Percentiles rank a stretch among this genome's conserved stretches.
phyloP scores from a whole-genome alignment of 2,797 vertebrate species.

The Lerista edwardsae region DNA sequence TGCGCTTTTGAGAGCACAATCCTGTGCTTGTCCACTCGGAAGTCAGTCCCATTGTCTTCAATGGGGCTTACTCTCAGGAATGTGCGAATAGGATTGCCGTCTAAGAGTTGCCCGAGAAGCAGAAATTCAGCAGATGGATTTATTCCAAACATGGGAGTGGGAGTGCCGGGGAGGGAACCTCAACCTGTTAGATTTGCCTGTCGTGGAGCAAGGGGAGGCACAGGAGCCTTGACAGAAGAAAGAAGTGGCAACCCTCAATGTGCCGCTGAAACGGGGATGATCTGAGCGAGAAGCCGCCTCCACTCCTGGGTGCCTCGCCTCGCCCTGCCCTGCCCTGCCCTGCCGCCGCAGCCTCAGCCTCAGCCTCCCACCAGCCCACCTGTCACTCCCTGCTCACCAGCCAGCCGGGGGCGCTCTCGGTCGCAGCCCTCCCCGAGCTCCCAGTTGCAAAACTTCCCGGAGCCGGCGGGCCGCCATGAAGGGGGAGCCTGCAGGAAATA shows the following conservation, averaged over 20 bases:
- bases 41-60: no score
- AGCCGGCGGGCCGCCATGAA: constrained; percentile 42
- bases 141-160: neutral
- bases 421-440: constrained; percentile 41
- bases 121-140: neutral
- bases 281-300: no score
- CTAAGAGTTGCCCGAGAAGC: neutral
- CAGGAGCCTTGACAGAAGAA: neutral
- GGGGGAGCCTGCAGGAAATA: neutral
- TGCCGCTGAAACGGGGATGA: neutral
- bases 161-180: neutral
- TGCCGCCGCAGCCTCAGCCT: neutral
- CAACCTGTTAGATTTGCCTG: neutral
- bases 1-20: no score
- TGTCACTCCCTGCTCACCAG: constrained; percentile 25
- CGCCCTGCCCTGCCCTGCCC: neutral
- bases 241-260: no score
- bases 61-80: no score
- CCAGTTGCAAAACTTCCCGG: constrained; percentile 24
- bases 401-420: constrained; percentile 7
- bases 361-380: neutral
- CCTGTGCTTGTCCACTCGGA: no score
- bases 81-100: no score
- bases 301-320: neutral
- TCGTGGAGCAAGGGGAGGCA: neutral